phyloP scores from a whole-genome alignment of 2,888 invertebrate genomes.

The Caenorhabditis imperialis region DNA sequence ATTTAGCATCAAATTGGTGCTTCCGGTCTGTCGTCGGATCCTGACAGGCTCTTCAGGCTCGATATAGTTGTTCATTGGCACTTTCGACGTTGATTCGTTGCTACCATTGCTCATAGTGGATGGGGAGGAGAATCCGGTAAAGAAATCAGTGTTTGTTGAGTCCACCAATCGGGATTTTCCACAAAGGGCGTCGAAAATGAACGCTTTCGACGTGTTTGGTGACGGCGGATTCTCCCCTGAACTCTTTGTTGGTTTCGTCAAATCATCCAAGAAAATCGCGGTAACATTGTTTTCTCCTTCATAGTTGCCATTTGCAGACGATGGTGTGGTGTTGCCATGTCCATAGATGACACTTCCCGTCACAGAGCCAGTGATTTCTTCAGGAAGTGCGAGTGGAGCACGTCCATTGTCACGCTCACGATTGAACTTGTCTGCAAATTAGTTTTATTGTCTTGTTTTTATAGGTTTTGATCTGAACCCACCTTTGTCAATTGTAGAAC shows the following conservation, averaged over 20 bases:
- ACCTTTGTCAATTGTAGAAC: conserved; percentile 69
- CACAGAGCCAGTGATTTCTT: conserved; percentile 63
- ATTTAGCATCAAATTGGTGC: conserved; percentile 38
- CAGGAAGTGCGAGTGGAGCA: conserved; percentile 71
- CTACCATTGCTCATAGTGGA: conserved; percentile 45
- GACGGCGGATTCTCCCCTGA: conserved; percentile 55
- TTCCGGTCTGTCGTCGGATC: conserved; percentile 41
- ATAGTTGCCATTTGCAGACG: conserved; percentile 9
- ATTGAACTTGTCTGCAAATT: conserved; percentile 28
- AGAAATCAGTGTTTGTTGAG: conserved; percentile 21
- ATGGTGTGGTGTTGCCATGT: conserved; percentile 1
- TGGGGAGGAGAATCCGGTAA: conserved; percentile 32
- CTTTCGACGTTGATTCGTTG: conserved; percentile 36
- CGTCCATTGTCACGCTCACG: conserved; percentile 46
- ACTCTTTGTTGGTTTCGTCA: not conserved
- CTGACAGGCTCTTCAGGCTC: conserved; percentile 32
- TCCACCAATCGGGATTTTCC: conserved; percentile 36
- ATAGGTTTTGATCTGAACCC: not conserved
- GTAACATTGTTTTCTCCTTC: conserved; percentile 37
- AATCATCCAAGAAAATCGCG: conserved; percentile 32
- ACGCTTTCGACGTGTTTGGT: conserved; percentile 60
- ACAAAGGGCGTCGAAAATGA: conserved; percentile 49
- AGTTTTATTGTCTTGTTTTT: not conserved
- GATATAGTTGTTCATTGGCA: conserved; percentile 30
- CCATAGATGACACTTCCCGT: conserved; percentile 40